Base-by-base conservation (phyloP, 2,888 invertebrate genomes). In the Stenodera caucasica region DNA sequence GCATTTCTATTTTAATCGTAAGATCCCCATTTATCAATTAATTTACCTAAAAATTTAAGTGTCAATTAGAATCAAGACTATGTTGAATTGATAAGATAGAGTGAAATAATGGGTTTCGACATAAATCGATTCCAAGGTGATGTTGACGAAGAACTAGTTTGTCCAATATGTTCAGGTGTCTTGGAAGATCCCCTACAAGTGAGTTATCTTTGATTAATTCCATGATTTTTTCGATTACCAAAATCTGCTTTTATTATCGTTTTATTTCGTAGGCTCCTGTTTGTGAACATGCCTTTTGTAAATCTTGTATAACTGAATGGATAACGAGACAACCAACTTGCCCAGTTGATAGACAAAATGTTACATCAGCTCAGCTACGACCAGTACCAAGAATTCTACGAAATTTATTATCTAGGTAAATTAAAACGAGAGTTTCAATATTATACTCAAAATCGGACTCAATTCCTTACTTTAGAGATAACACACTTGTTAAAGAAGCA, bases 271-370 rank as follows among this genome's bases (percentile, higher is more conserved):
- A 95, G 96, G 96, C 96, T 57, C 95, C 95, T 54, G 89, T 90
- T 72, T 98, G 97, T 81, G 97, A 98, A 80, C 97, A 98, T 83
- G 96, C 96, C 58, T 98, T 97, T 82, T 98, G 97, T 80, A 88
- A 90, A 72, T 88, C 88, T 53, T 98, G 97, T 81, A 98, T 98
- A 73, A 91, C 91, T 64, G 95, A 96, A 82, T 98, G 97, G 97
- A 88, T 97, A 68, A 91, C 91, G 67, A 87, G 94, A 54, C 96
- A 96, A 79, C 94, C 94, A 15, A 96, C 94, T 33, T 98, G 97
- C 77, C 97, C 97, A 3, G 91, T 97, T 50, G 97, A 98, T 82
- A 87, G 97, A 56, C 94, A 93, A 77, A 88, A 91, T 54, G 90
- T 97, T 70, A 94, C 94, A 35, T 87, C 92, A n/a, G 88, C 89